Conservation (phyloP, 2,888 invertebrate species). For the Fabriciana adippe region DNA sequence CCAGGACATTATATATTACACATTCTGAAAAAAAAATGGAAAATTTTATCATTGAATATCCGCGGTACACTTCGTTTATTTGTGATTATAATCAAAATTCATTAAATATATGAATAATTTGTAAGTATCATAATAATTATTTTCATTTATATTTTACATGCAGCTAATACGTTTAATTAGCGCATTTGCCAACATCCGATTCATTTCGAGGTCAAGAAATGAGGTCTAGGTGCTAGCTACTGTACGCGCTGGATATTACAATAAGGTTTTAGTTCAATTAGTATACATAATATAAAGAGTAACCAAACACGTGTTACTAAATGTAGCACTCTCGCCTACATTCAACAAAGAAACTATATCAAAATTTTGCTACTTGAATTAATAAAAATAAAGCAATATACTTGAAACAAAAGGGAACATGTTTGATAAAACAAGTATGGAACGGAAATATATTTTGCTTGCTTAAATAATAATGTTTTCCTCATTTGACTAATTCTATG, state of each 20-base stretch:
- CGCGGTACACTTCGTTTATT: background rate
- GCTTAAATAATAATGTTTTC: too few relatives aligned
- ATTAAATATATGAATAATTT: conserved; percentile 13
- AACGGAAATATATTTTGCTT: too few relatives aligned
- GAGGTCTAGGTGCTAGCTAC: conserved; percentile 64
- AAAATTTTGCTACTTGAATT: too few relatives aligned
- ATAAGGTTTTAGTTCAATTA: conserved; percentile 36
- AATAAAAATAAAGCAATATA: too few relatives aligned
- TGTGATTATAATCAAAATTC: background rate
- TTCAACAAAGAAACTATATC: too few relatives aligned
- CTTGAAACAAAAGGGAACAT: too few relatives aligned
- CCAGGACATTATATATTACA: background rate
- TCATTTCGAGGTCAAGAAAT: conserved; percentile 67
- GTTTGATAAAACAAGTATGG: too few relatives aligned
- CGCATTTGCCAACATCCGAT: conserved; percentile 62
- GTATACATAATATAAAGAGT: conserved; percentile 3
- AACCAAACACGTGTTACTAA: background rate
- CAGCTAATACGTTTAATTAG: conserved; percentile 59
- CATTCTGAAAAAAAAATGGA: too few relatives aligned
- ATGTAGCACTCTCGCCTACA: background rate
- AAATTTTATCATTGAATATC: background rate
- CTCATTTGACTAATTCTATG: too few relatives aligned
- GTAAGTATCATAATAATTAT: conserved; percentile 39
- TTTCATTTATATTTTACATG: conserved; percentile 50
- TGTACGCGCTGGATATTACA: conserved; percentile 48